Conservation (phyloP, 1,140 invertebrate genomes). For the Branchinecta lindahli region DNA sequence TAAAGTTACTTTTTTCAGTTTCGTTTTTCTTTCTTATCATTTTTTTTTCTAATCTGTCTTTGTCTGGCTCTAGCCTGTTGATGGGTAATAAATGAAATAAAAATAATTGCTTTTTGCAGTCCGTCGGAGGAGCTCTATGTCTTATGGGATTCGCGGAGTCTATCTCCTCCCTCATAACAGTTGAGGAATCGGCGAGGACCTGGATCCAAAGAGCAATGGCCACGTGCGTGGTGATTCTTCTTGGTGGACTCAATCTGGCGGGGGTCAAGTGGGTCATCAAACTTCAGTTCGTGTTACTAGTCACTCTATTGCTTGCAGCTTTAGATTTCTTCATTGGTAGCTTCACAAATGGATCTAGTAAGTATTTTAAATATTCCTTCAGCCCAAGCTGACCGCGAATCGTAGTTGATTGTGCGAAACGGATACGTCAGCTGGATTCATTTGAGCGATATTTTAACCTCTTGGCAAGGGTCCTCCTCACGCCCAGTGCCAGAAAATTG, state of each 20-base stretch:
- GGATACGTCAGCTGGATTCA: too few species aligned
- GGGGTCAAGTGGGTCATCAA: conserved; percentile 89
- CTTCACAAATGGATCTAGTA: conserved; percentile 41
- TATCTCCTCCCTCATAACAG: conserved; percentile 63
- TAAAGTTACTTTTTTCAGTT: background rate
- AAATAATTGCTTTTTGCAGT: conserved; percentile 39
- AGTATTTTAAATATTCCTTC: background rate
- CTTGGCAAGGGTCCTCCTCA: too few species aligned
- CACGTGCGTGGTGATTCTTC: conserved; percentile 55
- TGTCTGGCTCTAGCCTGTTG: too few species aligned
- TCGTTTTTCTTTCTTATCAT: background rate
- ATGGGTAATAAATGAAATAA: too few species aligned
- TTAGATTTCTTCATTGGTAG: conserved; percentile 78
- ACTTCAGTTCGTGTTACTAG: conserved; percentile 65
- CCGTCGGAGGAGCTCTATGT: conserved; percentile 85
- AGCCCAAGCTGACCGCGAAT: conserved; percentile 11
- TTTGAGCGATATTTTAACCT: background rate
- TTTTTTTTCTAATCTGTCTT: background rate
- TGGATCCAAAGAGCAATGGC: conserved; percentile 67
- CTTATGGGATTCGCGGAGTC: conserved; percentile 91
- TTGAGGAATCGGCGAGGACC: conserved; percentile 39
- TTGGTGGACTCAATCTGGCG: conserved; percentile 73
- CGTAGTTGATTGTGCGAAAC: background rate
- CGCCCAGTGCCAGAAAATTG: too few species aligned
- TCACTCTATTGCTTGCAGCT: conserved; percentile 66